Base-by-base conservation (phyloP, 2,888 invertebrate species). In the Acrocyrtus sp. region DNA sequence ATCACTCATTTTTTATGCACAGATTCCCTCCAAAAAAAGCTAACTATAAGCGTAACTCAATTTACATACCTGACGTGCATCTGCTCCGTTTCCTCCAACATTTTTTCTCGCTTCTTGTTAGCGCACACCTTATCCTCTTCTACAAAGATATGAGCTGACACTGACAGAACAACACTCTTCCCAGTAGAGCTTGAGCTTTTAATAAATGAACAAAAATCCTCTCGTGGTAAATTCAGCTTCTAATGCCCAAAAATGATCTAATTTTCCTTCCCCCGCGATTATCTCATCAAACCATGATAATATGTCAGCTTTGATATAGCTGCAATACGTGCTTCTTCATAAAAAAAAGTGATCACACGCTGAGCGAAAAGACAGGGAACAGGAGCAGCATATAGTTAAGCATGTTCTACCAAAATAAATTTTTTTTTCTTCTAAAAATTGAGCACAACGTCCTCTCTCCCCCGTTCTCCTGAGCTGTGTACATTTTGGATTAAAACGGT, bases 231-330 rank as follows among this genome's bases (percentile, higher is more conserved):
- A 34, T 34, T 34, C 34, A 8, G 34, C 34, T 34, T 34, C 34
- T 34, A n/a, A n/a, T n/a, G 6, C 12, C 34, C 12, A 34, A 34
- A 34, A 34, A 34, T 34, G 34, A 34, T 34, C 34, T 34, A 34
- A 34, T 34, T 34, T 26, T 29, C 43, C 47, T 34, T 27, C 24
- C 56, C 19, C 39, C 61, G 54, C 54, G 61, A 68, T 68, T 68
- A 68, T 61, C 47, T 48, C 39, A 61, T 68, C 61, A 68, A 54
- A 61, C 61, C 68, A 27, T 34, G 34, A 34, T n/a, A n/a, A n/a
- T 34, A 34, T 68, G 53, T 61, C 61, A 50, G 50, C n/a, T 19
- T 4, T 58, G 17, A 41, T 45, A 27, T 22, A 6, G 17, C 3
- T 48, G 19, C 2, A 27, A 43, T 22, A 6, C 27, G 21, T 22